These are phyloP conservation scores for Phymorhynchus buccinoides DNA, from an alignment of 1,140 invertebrate species.

Conservation along the genomic window DNA sequence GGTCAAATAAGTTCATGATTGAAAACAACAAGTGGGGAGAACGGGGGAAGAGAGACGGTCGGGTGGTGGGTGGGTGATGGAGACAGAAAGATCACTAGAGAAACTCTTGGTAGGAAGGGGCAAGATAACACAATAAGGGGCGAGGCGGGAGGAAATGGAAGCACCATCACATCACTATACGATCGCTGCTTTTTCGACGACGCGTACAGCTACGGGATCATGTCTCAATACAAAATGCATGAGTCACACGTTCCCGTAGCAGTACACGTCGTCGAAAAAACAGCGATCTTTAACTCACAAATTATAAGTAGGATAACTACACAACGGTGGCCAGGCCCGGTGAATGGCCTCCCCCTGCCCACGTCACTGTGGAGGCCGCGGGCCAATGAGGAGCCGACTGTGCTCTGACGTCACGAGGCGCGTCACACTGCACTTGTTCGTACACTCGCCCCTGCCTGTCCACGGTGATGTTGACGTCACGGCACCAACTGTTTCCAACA, in stretches of 20 bases:
- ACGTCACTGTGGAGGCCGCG: conserved; percentile 47
- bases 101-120: background rate
- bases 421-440: conserved; percentile 53
- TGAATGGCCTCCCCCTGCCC: conserved; percentile 54
- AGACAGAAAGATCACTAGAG: background rate
- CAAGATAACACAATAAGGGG: background rate
- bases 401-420: conserved; percentile 30
- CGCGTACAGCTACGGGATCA: background rate
- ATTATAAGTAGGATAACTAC: too few relatives aligned
- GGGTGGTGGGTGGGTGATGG: background rate
- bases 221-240: background rate
- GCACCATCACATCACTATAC: background rate
- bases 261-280: too few relatives aligned
- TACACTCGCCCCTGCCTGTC: conserved; percentile 58
- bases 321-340: conserved; percentile 56
- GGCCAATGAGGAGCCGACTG: conserved; percentile 20
- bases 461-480: conserved; percentile 52
- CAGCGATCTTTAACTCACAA: too few relatives aligned
- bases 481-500: conserved; percentile 24
- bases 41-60: background rate
- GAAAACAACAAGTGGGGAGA: background rate
- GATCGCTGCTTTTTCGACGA: too few relatives aligned
- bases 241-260: too few relatives aligned
- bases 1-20: background rate
- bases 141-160: background rate